Percentiles rank a stretch among this genome's conserved stretches.
phyloP scores from a whole-genome alignment of 2,113 vertebrate species.

The Sorex araneus region DNA sequence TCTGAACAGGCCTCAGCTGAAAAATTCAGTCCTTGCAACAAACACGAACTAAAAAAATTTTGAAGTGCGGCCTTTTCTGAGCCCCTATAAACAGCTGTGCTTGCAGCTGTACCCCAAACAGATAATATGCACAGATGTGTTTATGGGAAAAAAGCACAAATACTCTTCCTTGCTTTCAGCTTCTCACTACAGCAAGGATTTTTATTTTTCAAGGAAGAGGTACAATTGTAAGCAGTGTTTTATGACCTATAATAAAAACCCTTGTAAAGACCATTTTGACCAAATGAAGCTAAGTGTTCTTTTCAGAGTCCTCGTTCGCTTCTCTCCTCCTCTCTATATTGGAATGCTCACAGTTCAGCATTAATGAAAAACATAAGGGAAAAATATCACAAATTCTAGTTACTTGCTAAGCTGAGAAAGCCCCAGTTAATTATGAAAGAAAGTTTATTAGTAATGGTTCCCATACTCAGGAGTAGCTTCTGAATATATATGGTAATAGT shows the following conservation, averaged over 20 bases:
- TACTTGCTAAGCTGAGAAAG: constrained; percentile 66
- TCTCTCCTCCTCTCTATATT: constrained; percentile 58
- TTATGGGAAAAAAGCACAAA: constrained; percentile 39
- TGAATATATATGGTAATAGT: constrained; percentile 22
- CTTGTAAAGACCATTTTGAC: constrained; percentile 84
- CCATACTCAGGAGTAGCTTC: constrained; percentile 39
- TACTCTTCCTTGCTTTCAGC: constrained; percentile 51
- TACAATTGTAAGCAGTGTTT: constrained; percentile 80
- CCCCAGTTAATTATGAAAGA: constrained; percentile 60
- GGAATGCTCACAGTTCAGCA: constrained; percentile 73
- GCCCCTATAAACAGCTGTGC: constrained; percentile 73
- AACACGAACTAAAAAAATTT: background rate
- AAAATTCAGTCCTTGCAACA: constrained; percentile 47
- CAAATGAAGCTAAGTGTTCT: constrained; percentile 82
- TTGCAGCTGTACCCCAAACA: constrained; percentile 51
- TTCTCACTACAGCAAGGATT: constrained; percentile 62
- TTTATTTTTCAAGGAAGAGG: constrained; percentile 77
- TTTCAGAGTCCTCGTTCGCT: constrained; percentile 34
- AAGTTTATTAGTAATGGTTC: constrained; percentile 54
- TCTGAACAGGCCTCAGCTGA: constrained; percentile 52
- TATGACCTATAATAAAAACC: constrained; percentile 82
- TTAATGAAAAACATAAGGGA: constrained; percentile 75
- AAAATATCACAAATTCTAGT: constrained; percentile 65
- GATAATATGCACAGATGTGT: constrained; percentile 76
- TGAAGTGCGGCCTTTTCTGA: constrained; percentile 13